Base-by-base conservation (phyloP, 2,797 vertebrate genomes). In the Sebastes itinus region DNA sequence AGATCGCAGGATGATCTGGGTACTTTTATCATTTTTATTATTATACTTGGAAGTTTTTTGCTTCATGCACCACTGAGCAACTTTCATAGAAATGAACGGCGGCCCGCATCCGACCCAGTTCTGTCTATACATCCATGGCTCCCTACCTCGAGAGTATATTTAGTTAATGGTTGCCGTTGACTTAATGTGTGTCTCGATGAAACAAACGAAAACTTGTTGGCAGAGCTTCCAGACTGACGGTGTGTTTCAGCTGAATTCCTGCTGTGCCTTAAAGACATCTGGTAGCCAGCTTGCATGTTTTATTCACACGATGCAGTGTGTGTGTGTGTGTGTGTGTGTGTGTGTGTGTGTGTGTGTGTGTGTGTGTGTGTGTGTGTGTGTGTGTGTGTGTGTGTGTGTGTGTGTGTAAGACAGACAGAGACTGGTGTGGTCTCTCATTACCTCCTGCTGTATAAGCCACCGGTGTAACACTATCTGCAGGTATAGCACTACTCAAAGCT, bases 381-480 rank as follows among this genome's bases (percentile, higher is more conserved):
- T 32, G 30, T 8, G 30, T 32, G 30, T 32, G 30, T 32, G 30
- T 28, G 28, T 28, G 28, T 28, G 28, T 6, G 27, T 27, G 27
- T 27, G 78, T 49, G 69, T 66, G 75, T n/a, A n/a, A 20, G 20
- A 12, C 35, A 33, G 23, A 59, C 8, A 35, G 33, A 30, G 65
- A 28, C 46, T 25, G 22, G 6, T 7, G 1, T 33, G 59, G 25
- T 72, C 73, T 94, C 90, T n/a, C 5, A 16, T 94, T 94, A 81
- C 92, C 71, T 75, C 9, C 72, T 79, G 63, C 54, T 86, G 72
- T 83, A 79, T 62, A 68, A 79, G 54, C 20, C 32, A 35, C 18
- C 32, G 35, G 25, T 83, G 93, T 89, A 93, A 94, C 80, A 18
- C 23, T 86, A 93, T 78, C 93, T 85, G 54, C 72, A 77, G 68